phyloP scores from a whole-genome alignment of 2,113 vertebrate genomes.

The Actenoides lindsayi region DNA sequence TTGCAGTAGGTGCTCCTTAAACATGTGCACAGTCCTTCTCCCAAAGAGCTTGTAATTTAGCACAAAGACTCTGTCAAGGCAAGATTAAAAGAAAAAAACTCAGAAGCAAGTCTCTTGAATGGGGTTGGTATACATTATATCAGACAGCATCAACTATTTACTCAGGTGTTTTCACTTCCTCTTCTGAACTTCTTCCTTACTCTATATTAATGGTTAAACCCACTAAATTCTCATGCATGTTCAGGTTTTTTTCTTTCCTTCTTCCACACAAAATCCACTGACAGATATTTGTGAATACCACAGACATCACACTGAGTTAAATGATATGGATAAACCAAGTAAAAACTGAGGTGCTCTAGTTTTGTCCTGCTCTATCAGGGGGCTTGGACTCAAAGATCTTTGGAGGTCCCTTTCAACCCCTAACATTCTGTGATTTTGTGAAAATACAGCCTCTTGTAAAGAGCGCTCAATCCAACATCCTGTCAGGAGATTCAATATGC shows the following conservation, averaged over 20 bases:
- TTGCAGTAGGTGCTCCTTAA: conserved; percentile 48
- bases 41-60: conserved; percentile 19
- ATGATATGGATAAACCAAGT: not conserved
- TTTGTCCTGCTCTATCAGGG: too few species aligned
- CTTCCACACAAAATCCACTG: not conserved
- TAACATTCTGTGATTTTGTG: too few species aligned
- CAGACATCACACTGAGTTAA: not conserved
- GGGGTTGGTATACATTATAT: not conserved
- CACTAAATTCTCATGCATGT: not conserved
- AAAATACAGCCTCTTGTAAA: not conserved
- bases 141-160: not conserved
- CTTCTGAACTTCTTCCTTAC: not conserved
- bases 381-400: too few species aligned
- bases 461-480: not conserved
- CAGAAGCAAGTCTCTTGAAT: not conserved
- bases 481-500: not conserved
- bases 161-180: not conserved
- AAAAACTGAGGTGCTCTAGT: not conserved
- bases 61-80: not conserved
- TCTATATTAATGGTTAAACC: not conserved
- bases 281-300: not conserved
- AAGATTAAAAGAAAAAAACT: conserved; percentile 29
- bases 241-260: not conserved
- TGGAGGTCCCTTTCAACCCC: too few species aligned
- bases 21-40: not conserved